Evolutionary conservation across 2,113 vertebrate genomes (phyloP), one percentile per base, ranked within the genome.

Genomic region (Erinaceus europaeus): DNA sequence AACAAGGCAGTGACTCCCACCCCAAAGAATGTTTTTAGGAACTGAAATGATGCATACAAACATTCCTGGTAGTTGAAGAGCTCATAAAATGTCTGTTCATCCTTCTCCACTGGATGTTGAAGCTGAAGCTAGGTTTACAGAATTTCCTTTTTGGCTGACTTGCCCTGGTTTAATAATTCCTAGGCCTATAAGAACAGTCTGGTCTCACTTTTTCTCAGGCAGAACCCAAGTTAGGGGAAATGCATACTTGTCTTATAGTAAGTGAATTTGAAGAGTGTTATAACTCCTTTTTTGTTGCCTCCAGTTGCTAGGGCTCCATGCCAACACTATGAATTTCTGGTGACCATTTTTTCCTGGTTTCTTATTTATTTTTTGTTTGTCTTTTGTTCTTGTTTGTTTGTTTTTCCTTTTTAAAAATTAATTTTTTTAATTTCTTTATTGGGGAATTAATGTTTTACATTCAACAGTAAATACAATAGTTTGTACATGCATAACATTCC

Each of bases 181-280:
- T 74, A 68, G 17, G 32, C 50, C 79, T 75, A 53, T 17, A 57
- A 46, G 69, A 84, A 5, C 48, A 55, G 3, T 65, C 18, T 25
- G 5, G 77, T 76, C 64, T 86, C 32, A 48, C 6, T 4, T 90
- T 88, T 80, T 62, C 77, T 85, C 13, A 20, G 48, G 53, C 50
- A 42, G 38, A 86, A 87, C 71, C 38, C 52, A 2, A 62, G 21
- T 27, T 64, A 29, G 44, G 48, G 23, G 40, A 76, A 53, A 85
- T 55, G 17, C 7, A 29, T 55, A 5, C 29, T 36, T 48, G 53
- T 68, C n/a, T 86, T 62, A 27, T 2, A 42, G 4, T 73, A 71
- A 79, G 55, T 59, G 72, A 10, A 67, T 86, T 59, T n/a, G 75
- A 89, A 84, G 71, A 71, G 3, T 68, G 9, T 84, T 83, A 72